These are phyloP conservation scores for Tenthredo distinguenda DNA, from an alignment of 2,888 invertebrate species.

Conservation along the genomic window DNA sequence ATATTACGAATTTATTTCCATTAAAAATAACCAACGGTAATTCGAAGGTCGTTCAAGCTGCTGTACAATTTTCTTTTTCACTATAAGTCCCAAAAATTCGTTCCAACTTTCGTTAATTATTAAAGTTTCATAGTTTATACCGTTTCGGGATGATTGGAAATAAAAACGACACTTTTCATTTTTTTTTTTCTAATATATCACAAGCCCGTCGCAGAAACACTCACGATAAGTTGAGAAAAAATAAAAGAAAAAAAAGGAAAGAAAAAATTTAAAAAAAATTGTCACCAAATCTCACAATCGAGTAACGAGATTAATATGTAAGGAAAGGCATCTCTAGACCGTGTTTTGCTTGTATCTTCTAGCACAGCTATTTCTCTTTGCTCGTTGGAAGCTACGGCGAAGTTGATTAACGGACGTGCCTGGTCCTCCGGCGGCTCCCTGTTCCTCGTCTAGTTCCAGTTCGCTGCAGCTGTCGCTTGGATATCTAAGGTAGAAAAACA, in stretches of 20 bases:
- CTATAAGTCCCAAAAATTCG: background rate
- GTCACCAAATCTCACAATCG: background rate
- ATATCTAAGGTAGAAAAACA: conserved; percentile 46
- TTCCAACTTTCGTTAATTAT: background rate
- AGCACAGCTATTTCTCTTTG: conserved; percentile 43
- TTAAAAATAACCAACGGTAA: background rate
- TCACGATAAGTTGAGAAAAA: background rate
- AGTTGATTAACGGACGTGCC: conserved; percentile 34
- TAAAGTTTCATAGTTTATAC: background rate
- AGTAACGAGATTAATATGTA: background rate
- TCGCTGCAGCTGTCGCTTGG: conserved; percentile 54
- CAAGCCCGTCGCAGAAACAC: background rate
- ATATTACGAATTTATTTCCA: background rate
- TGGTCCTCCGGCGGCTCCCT: conserved; percentile 26
- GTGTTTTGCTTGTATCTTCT: conserved; percentile 53
- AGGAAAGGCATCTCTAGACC: conserved; percentile 34
- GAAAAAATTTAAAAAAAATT: no score
- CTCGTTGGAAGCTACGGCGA: conserved; percentile 51
- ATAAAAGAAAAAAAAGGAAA: no score
- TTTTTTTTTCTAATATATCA: conserved; percentile 11
- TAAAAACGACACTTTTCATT: background rate
- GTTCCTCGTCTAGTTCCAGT: conserved; percentile 37
- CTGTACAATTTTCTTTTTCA: background rate
- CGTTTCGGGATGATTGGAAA: background rate
- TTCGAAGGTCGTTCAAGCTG: background rate